Evolutionary conservation across 2,888 invertebrate species (phyloP).

Genomic region (Ptychoptera albimana): DNA sequence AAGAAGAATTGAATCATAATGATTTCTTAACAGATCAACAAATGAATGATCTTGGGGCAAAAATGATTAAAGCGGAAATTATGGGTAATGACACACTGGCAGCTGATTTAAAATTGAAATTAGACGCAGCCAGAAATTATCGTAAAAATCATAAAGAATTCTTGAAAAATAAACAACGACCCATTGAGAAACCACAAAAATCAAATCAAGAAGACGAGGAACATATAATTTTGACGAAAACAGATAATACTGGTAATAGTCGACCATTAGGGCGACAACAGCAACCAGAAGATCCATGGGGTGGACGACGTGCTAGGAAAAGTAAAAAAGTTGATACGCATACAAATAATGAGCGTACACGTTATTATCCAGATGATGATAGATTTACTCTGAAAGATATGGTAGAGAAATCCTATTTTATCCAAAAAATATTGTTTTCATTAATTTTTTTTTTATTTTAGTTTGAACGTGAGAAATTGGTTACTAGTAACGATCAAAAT

Average conservation of each 20-base stretch:
- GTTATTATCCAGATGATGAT: constrained; percentile 84
- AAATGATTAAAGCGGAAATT: constrained; percentile 86
- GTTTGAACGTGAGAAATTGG: constrained; percentile 69
- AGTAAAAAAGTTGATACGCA: constrained; percentile 52
- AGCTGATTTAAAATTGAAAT: constrained; percentile 50
- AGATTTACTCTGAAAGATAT: constrained; percentile 71
- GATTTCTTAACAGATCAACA: constrained; percentile 55
- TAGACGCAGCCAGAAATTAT: constrained; percentile 50
- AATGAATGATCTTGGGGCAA: constrained; percentile 81
- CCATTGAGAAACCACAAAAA: constrained; percentile 7
- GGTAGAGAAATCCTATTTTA: constrained; percentile 30
- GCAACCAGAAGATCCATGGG: constrained; percentile 23
- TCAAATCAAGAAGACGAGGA: constrained; percentile 28
- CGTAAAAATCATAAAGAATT: constrained; percentile 15
- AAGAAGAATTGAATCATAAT: neutral
- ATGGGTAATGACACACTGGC: constrained; percentile 63
- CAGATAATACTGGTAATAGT: constrained; percentile 48
- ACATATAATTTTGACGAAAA: constrained; percentile 48
- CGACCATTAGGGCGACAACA: constrained; percentile 43
- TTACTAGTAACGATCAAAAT: constrained; percentile 64
- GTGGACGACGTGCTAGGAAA: constrained; percentile 9
- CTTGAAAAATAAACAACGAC: constrained; percentile 9
- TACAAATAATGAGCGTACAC: constrained; percentile 49
- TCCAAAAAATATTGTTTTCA: constrained; percentile 12
- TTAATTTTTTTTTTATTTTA: constrained; percentile 23